Base-by-base conservation (phyloP, 1,140 invertebrate species). In the Oreohelix idahoensis region DNA sequence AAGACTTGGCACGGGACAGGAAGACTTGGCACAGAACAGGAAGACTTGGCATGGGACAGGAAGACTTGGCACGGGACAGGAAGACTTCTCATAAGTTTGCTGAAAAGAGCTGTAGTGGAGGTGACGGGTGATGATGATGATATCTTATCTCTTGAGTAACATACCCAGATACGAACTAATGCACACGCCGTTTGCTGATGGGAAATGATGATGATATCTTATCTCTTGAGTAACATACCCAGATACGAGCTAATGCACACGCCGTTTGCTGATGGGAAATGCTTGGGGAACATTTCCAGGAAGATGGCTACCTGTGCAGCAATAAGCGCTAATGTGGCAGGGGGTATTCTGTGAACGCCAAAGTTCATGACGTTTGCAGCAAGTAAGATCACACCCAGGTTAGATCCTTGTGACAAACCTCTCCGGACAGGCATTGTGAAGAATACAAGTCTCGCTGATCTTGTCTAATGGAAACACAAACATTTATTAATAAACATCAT, bases 341-440 rank as follows among this genome's bases (percentile, higher is more conserved):
- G 94, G 75, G 95, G 95, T 87, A 96, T 94, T 86, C 92, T 93
- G 38, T 94, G 92, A 83, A 95, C 89, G 2, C 95, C 95, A 86
- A 94, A 92, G 53, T 90, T 87, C 79, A 90, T 84, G 15, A 92
- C 78, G 76, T 92, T 88, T 20, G 83, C 45, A 11, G 58, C 87
- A 15, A 92, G 86, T 15, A 92, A 81, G 26, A 90, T 66, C 4
- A 91, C 76, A 35, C 90, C 91, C 1, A 91, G 81, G 45, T 83
- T 84, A 17, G 81, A 63, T 76, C 86, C 73, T 71, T 87, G 51
- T n/a, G n/a, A n/a, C n/a, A n/a, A n/a, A 26, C 84, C 77, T 58
- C 63, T 66, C 29, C 63, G n/a, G 63, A 2, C 1, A 5, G 63
- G 32, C 63, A 66, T 66, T 35, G 4, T 66, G 53, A 58, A 58